Evolutionary conservation across 92 coral and sea anemone species (phyloP).

Genomic region (Paramuricea clavata): DNA sequence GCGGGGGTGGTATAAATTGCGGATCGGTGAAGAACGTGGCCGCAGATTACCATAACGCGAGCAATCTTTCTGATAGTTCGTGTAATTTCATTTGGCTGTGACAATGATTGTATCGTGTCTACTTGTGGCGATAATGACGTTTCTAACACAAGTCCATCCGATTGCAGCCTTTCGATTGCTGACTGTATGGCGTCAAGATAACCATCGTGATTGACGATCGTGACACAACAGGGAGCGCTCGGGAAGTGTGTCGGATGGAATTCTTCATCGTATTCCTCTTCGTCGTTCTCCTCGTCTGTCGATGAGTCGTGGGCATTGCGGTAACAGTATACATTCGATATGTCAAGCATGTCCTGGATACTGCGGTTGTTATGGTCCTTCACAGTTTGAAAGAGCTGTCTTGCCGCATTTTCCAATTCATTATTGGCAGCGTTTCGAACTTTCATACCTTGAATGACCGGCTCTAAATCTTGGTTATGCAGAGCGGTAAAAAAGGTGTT

Average conservation of each 20-base stretch:
- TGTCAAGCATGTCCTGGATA: slow-evolving; percentile 26
- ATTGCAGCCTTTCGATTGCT: not conserved
- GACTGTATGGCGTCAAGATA: not conserved
- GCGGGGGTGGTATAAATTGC: not conserved
- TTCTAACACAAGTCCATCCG: not conserved
- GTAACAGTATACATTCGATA: slow-evolving; percentile 28
- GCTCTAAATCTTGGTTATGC: not conserved
- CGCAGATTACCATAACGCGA: not conserved
- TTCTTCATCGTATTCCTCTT: not conserved
- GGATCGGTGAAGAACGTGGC: not conserved
- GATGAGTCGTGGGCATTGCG: not conserved
- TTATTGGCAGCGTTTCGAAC: slow-evolving; percentile 1
- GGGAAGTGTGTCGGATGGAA: not conserved
- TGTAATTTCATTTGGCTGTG: not conserved
- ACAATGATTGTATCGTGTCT: not conserved
- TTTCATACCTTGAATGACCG: not conserved
- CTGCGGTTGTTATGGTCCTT: slow-evolving; percentile 24
- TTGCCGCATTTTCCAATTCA: slow-evolving; percentile 16
- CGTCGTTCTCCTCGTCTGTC: not conserved
- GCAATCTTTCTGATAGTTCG: not conserved
- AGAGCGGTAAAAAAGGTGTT: not conserved
- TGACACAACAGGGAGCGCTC: not conserved
- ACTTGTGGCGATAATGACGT: not conserved
- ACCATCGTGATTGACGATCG: not conserved
- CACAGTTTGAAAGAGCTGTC: slow-evolving; percentile 13